Conservation (phyloP, 1,140 invertebrate genomes). For the Drosophila willistoni region DNA sequence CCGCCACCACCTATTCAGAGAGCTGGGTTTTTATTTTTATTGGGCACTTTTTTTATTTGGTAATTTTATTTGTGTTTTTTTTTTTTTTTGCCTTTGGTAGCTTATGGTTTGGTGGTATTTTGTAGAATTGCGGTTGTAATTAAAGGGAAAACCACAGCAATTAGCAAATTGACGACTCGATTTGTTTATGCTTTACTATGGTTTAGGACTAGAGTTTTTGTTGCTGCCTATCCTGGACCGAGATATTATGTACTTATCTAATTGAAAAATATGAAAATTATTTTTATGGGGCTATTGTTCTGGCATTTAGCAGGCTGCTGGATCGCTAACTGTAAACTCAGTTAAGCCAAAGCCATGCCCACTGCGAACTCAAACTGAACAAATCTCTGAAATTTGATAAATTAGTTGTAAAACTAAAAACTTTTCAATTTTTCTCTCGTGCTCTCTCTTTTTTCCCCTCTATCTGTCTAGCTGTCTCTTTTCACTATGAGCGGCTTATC, state of each 20-base stretch:
- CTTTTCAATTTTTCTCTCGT: constrained; percentile 36
- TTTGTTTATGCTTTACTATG: constrained; percentile 69
- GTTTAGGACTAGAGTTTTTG: constrained; percentile 25
- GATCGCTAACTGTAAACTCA: constrained; percentile 31
- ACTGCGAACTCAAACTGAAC: constrained; percentile 56
- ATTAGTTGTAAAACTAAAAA: constrained; percentile 77
- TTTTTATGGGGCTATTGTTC: constrained; percentile 47
- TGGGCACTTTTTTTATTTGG: constrained; percentile 28
- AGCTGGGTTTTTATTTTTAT: constrained; percentile 31
- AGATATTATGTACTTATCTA: constrained; percentile 54
- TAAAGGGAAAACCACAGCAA: constrained; percentile 74
- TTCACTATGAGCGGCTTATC: constrained; percentile 52
- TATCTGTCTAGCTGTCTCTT: neutral
- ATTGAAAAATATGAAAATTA: constrained; percentile 62
- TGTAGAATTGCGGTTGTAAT: constrained; percentile 66
- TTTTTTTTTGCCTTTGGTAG: constrained; percentile 27
- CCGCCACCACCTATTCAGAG: constrained; percentile 8
- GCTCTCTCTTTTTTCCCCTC: neutral
- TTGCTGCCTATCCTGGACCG: constrained; percentile 20
- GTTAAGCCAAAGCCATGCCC: constrained; percentile 25
- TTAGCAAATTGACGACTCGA: constrained; percentile 79
- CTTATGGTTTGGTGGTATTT: constrained; percentile 56
- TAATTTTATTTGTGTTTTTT: constrained; percentile 2
- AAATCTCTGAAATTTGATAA: constrained; percentile 80
- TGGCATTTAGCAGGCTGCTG: constrained; percentile 30